Percentiles rank a stretch among this genome's conserved stretches.
phyloP scores from a whole-genome alignment of 1,140 invertebrate species.

The Eurytemora carolleeae region DNA sequence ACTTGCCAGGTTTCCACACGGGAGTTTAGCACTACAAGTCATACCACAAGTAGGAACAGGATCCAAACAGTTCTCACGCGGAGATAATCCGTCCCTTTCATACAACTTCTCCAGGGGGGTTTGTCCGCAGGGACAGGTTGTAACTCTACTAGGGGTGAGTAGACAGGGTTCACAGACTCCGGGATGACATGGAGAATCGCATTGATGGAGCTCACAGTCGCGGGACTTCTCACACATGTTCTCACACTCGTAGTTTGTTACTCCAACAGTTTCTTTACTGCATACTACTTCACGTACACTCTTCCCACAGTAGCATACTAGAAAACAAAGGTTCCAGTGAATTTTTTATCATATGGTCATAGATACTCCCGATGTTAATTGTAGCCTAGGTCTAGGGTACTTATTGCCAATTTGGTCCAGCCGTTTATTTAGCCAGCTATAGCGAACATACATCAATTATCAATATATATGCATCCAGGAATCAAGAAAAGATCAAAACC shows the following conservation, averaged over 20 bases:
- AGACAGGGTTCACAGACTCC: constrained; percentile 32
- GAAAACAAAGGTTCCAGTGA: too few species aligned
- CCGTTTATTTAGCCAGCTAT: too few species aligned
- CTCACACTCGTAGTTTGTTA: constrained; percentile 25
- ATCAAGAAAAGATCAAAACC: constrained; percentile 16
- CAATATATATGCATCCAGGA: too few species aligned
- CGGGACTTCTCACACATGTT: constrained; percentile 22
- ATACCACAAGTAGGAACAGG: constrained; percentile 63
- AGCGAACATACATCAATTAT: too few species aligned
- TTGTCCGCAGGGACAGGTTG: constrained; percentile 65
- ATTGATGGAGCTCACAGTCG: constrained; percentile 19
- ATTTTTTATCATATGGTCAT: too few species aligned
- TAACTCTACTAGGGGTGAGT: constrained; percentile 39
- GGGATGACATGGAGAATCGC: constrained; percentile 20
- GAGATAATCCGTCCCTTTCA: constrained; percentile 16
- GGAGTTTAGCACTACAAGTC: constrained; percentile 49
- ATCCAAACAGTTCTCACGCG: constrained; percentile 48
- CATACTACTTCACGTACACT: constrained; percentile 31
- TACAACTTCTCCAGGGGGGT: constrained; percentile 29
- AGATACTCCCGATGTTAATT: too few species aligned
- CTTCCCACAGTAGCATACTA: constrained; percentile 43
- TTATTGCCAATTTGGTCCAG: too few species aligned
- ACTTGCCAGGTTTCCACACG: constrained; percentile 52
- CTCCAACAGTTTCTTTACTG: constrained; percentile 23
- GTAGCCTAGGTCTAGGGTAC: too few species aligned